Conservation (phyloP, 2,888 invertebrate species). For the Nephrotoma guestfalica region DNA sequence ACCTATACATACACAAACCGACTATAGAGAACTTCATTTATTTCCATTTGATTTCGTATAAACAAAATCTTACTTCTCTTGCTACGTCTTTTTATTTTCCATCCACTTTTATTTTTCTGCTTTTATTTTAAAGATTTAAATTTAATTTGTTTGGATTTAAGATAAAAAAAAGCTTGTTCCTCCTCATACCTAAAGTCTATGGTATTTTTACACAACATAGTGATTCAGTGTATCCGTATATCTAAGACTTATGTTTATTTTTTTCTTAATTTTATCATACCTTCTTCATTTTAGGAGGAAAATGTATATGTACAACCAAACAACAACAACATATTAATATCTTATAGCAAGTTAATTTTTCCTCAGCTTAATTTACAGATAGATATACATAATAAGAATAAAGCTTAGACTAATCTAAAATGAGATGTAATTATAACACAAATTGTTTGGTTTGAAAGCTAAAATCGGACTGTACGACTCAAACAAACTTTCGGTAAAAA, state of each 20-base stretch:
- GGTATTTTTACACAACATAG: conserved; percentile 5
- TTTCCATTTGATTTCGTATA: neutral
- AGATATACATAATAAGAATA: neutral
- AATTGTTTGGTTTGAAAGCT: neutral
- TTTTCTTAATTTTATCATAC: neutral
- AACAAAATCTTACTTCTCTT: neutral
- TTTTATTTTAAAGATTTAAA: conserved; percentile 3
- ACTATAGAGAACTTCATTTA: neutral
- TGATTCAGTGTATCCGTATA: conserved; percentile 5
- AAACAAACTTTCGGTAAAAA: neutral
- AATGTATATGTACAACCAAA: neutral
- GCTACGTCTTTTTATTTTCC: neutral
- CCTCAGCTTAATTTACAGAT: neutral
- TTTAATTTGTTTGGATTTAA: conserved; percentile 6
- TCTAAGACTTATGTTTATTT: neutral
- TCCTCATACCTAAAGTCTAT: neutral
- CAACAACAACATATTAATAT: neutral
- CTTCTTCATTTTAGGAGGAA: neutral
- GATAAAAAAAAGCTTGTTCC: neutral
- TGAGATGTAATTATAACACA: neutral
- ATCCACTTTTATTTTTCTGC: neutral
- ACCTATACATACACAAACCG: neutral
- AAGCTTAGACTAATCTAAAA: neutral
- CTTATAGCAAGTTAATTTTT: neutral
- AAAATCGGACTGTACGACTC: neutral